Percentiles rank a stretch among this genome's conserved stretches.
phyloP scores from a whole-genome alignment of 2,888 invertebrate genomes.

The Polyploca ridens region DNA sequence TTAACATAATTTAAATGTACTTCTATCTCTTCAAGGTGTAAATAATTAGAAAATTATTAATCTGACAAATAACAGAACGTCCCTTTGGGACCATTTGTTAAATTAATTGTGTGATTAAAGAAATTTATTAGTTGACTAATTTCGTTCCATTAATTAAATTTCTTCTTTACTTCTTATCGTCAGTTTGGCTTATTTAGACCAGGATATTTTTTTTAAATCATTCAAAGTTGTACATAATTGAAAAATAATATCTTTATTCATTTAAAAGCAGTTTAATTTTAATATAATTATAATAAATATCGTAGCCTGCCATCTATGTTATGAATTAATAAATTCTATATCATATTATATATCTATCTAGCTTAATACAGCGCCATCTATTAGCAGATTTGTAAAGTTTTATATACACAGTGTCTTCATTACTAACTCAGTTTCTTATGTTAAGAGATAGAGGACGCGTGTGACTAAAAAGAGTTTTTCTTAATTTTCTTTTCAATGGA shows the following conservation, averaged over 20 bases:
- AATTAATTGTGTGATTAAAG: slow-evolving; percentile 7
- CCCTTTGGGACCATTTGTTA: background rate
- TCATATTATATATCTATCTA: background rate
- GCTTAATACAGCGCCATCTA: background rate
- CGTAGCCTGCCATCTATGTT: background rate
- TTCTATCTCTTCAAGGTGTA: background rate
- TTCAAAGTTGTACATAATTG: too few species aligned
- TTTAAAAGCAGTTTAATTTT: too few species aligned
- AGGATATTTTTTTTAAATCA: too few species aligned
- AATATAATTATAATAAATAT: too few species aligned
- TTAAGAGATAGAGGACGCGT: background rate
- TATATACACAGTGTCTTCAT: background rate
- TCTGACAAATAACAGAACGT: slow-evolving; percentile 3
- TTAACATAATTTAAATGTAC: too few species aligned
- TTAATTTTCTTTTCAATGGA: background rate
- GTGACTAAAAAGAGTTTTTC: background rate
- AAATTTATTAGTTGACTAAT: slow-evolving; percentile 8
- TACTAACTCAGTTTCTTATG: background rate
- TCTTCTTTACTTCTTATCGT: too few species aligned
- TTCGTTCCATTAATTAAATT: background rate
- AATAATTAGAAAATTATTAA: slow-evolving; percentile 2
- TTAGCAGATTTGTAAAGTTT: background rate
- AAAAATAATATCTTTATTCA: too few species aligned
- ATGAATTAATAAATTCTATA: background rate
- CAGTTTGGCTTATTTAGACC: background rate